phyloP scores from a whole-genome alignment of 2,888 invertebrate genomes.

The Teinopalpus imperialis region DNA sequence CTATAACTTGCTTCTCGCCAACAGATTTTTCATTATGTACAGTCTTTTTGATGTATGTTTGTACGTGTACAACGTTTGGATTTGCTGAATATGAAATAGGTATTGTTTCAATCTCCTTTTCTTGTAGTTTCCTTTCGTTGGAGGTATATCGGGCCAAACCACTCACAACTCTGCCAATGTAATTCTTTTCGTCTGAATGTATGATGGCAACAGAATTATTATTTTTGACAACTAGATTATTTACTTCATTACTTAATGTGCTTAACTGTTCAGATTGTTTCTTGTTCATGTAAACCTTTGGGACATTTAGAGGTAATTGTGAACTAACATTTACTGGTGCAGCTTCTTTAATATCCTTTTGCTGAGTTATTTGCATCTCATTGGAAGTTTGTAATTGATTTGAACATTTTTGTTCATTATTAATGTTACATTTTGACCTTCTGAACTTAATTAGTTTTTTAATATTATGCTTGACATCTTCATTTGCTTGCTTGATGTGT shows the following conservation, averaged over 20 bases:
- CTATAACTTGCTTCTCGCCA: slow-evolving; percentile 3
- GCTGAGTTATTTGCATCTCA: slow-evolving; percentile 1
- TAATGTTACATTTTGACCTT: slow-evolving; percentile 38
- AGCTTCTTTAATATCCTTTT: too few species aligned
- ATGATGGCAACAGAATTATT: background rate
- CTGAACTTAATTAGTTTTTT: slow-evolving; percentile 55
- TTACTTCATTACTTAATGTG: slow-evolving; percentile 1
- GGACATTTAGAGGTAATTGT: slow-evolving; percentile 24
- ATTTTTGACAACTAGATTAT: background rate
- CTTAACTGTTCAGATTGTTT: slow-evolving; percentile 36
- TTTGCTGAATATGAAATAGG: slow-evolving; percentile 2
- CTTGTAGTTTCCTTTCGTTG: slow-evolving; percentile 9
- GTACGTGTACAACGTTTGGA: background rate
- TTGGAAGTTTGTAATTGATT: background rate
- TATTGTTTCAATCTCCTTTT: background rate
- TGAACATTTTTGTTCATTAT: slow-evolving; percentile 22
- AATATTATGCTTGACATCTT: slow-evolving; percentile 53
- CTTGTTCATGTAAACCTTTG: slow-evolving; percentile 48
- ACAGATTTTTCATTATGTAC: background rate
- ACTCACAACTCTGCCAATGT: slow-evolving; percentile 15
- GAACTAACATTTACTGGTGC: background rate
- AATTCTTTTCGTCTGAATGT: background rate
- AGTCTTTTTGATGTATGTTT: slow-evolving; percentile 2
- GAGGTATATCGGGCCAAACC: slow-evolving; percentile 22
- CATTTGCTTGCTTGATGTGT: slow-evolving; percentile 25